Percentiles rank a stretch among this genome's conserved stretches.
Evolutionary conservation across 2,888 invertebrate genomes (phyloP).

Genomic region (Nymphalis urticae): DNA sequence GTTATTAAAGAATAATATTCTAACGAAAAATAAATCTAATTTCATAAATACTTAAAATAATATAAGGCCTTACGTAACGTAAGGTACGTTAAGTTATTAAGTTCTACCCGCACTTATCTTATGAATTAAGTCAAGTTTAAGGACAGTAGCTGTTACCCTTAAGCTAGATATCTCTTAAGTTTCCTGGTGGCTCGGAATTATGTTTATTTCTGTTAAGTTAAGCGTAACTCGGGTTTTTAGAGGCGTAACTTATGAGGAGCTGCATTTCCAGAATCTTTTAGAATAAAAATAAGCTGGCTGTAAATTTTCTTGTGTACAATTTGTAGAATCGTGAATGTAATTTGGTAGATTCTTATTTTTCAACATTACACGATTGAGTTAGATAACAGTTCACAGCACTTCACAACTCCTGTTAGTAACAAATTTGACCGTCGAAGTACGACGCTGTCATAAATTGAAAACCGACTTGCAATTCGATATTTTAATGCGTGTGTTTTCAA

Average conservation of each 20-base stretch:
- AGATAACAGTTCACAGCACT: too few relatives aligned
- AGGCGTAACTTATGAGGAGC: slow-evolving; percentile 35
- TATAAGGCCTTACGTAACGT: too few relatives aligned
- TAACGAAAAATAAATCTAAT: too few relatives aligned
- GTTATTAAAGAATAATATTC: too few relatives aligned
- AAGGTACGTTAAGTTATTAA: too few relatives aligned
- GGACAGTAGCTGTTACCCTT: slow-evolving; percentile 64
- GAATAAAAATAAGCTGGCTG: slow-evolving; percentile 16
- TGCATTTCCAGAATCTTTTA: slow-evolving; percentile 24
- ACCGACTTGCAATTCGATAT: too few relatives aligned
- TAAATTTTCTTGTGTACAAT: slow-evolving; percentile 8
- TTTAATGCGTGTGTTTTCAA: too few relatives aligned
- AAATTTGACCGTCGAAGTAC: too few relatives aligned
- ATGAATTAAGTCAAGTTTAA: slow-evolving; percentile 38
- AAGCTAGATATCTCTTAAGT: slow-evolving; percentile 64
- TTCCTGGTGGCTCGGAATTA: slow-evolving; percentile 60
- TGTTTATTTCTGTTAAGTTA: slow-evolving; percentile 57
- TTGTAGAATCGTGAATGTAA: neutral
- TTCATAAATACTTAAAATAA: too few relatives aligned
- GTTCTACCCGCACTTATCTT: slow-evolving; percentile 19
- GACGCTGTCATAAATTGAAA: too few relatives aligned
- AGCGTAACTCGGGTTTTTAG: slow-evolving; percentile 54
- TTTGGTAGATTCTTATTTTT: neutral
- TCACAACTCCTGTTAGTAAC: too few relatives aligned
- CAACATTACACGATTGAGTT: too few relatives aligned